A percentile compares a stretch with the other conserved stretches of the same genome.
Evolutionary conservation across 2,888 invertebrate species (phyloP).

Genomic region (Ormyrus nitidulus): DNA sequence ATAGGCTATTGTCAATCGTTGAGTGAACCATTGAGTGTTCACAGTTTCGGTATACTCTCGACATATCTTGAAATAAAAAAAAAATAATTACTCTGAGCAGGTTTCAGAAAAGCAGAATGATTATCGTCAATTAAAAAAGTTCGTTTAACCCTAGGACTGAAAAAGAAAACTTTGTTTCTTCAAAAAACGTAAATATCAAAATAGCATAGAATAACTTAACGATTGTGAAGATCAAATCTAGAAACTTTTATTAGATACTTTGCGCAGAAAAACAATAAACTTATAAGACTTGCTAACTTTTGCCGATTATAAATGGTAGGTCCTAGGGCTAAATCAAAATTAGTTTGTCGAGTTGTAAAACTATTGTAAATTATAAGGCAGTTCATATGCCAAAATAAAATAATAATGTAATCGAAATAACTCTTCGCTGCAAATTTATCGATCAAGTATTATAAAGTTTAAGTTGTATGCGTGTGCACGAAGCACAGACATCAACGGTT

Average conservation of each 20-base stretch:
- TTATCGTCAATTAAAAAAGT: slow-evolving; percentile 70
- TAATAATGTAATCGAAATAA: slow-evolving; percentile 38
- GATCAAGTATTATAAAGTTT: slow-evolving; percentile 27
- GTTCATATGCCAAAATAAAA: slow-evolving; percentile 44
- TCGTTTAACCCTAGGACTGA: slow-evolving; percentile 68
- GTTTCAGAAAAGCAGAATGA: slow-evolving; percentile 71
- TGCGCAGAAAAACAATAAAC: too few species aligned
- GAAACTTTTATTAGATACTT: too few species aligned
- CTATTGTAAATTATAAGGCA: slow-evolving; percentile 50
- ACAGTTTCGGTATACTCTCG: slow-evolving; percentile 68
- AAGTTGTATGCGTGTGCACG: slow-evolving; percentile 29
- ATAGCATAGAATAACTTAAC: not conserved
- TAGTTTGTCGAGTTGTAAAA: slow-evolving; percentile 61
- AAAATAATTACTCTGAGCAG: slow-evolving; percentile 67
- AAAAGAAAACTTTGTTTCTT: not conserved
- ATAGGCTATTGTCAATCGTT: slow-evolving; percentile 62
- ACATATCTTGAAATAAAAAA: slow-evolving; percentile 67
- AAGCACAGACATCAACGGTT: slow-evolving; percentile 25
- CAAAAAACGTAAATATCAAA: slow-evolving; percentile 10
- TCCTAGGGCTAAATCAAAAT: slow-evolving; percentile 69
- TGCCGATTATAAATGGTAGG: slow-evolving; percentile 18
- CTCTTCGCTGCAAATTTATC: slow-evolving; percentile 35
- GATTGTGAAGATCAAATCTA: not conserved
- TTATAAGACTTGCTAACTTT: too few species aligned
- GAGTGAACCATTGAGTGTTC: slow-evolving; percentile 63